Evolutionary conservation across 2,888 invertebrate genomes (phyloP), one percentile per base, ranked within the genome.

Genomic region (Geophilus truncorum): DNA sequence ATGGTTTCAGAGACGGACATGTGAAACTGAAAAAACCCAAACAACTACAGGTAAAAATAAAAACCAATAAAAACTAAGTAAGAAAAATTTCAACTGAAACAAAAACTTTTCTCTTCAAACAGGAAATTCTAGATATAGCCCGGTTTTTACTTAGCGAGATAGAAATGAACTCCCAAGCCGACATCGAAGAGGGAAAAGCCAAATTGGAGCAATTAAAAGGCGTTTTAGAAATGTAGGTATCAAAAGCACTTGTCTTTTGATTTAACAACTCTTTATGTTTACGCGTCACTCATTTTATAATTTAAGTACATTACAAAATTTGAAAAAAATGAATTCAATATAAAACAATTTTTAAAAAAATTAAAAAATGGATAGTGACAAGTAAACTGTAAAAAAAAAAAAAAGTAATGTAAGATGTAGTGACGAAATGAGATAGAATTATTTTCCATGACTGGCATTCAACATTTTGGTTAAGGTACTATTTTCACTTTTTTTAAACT

Each of bases 11-110:
- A 86, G 93, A 95, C 82, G 97, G 97, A 0, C 98, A 99, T 86
- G 94, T 99, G 0, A 99, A 99, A 88, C 89, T 99, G 84, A 99
- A 99, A 88, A 92, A 95, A 81, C 99, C 99, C 0, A 97, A 96
- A 85, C 97, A 99, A 86, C 89, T 98, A 83, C 97, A 97, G 86
- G 85, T 84, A 82, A 40, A 62, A 25, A n/a, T n/a, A 36, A 18
- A 10, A 12, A 18, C n/a, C n/a, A n/a, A n/a, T n/a, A n/a, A n/a
- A n/a, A n/a, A n/a, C n/a, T n/a, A n/a, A n/a, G n/a, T n/a, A n/a
- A n/a, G 40, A 77, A 77, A 25, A 10, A 18, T 77, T 30, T 18
- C 18, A 15, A 18, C 3, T 15, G 1, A 70, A 12, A 70, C 15
- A 28, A 18, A 7, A 2, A 70, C 12, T 40, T 79, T 62, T 62